phyloP scores from a whole-genome alignment of 2,888 invertebrate species.

The Drepana falcataria region DNA sequence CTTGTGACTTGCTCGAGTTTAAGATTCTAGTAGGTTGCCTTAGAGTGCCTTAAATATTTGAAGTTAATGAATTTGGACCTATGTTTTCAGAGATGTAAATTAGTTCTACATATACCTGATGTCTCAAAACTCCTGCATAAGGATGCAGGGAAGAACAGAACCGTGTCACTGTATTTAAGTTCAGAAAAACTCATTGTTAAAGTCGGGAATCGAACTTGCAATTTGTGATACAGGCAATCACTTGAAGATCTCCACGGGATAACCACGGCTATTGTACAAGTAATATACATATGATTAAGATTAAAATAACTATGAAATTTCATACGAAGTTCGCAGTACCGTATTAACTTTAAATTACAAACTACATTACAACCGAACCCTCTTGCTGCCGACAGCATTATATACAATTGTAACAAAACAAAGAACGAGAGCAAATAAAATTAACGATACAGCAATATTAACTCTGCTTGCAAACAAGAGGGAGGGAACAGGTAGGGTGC shows the following conservation, averaged over 20 bases:
- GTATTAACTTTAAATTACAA: too few relatives aligned
- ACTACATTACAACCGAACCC: not conserved
- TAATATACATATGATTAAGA: too few relatives aligned
- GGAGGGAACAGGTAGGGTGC: conserved; percentile 36
- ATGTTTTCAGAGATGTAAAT: conserved; percentile 5
- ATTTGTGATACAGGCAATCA: too few relatives aligned
- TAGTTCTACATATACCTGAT: too few relatives aligned
- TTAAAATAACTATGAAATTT: too few relatives aligned
- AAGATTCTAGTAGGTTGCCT: conserved; percentile 11
- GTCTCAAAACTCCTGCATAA: too few relatives aligned
- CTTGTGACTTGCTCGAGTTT: conserved; percentile 46
- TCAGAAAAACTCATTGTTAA: too few relatives aligned
- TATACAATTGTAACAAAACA: conserved; percentile 20
- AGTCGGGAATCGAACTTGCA: too few relatives aligned
- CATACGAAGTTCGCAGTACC: too few relatives aligned
- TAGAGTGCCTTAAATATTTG: conserved; percentile 55
- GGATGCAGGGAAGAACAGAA: too few relatives aligned
- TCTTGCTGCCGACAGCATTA: conserved; percentile 7
- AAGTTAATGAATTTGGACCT: conserved; percentile 47
- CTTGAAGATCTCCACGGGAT: too few relatives aligned
- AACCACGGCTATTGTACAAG: too few relatives aligned
- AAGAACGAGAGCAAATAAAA: conserved; percentile 46
- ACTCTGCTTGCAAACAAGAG: conserved; percentile 50
- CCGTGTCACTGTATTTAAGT: not conserved
- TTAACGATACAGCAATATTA: conserved; percentile 50